Percentiles rank a stretch among this genome's conserved stretches.
phyloP scores from a whole-genome alignment of 2,113 vertebrate genomes.

The Puma concolor region DNA sequence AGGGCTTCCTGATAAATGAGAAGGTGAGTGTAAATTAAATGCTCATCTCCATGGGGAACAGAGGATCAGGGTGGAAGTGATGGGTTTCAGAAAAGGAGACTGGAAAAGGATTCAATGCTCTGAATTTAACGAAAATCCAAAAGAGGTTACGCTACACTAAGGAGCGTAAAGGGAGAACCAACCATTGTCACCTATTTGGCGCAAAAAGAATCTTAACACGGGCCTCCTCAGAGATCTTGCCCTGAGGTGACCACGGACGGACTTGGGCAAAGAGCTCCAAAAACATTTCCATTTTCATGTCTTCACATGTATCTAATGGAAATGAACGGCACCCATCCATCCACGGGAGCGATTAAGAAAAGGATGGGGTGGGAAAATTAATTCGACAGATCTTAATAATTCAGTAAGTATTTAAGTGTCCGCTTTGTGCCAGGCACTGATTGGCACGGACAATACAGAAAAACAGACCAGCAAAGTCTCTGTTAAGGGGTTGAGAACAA shows the following conservation, averaged over 20 bases:
- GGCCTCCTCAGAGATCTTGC: background rate
- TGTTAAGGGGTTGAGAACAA: background rate
- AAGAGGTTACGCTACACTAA: background rate
- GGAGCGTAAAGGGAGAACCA: background rate
- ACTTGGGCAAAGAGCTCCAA: background rate
- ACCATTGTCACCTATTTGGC: background rate
- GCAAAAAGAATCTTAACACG: background rate
- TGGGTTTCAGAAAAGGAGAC: background rate
- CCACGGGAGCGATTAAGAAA: background rate
- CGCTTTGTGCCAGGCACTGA: background rate
- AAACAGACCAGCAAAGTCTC: background rate
- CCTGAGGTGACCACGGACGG: background rate
- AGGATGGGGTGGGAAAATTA: background rate
- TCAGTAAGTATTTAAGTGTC: background rate
- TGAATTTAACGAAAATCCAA: constrained; percentile 6
- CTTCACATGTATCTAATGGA: background rate
- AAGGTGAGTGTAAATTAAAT: background rate
- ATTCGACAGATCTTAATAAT: background rate
- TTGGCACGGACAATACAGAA: background rate
- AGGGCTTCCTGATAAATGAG: background rate
- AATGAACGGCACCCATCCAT: background rate
- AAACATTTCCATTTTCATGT: background rate
- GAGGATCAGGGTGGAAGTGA: background rate
- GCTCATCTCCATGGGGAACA: background rate
- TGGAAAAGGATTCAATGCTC: background rate